Percentiles rank a stretch among this genome's conserved stretches.
Conservation (phyloP, 1,140 invertebrate species). For the Apis mellifera region Amel_HAv3.1 CM009934.2:2840501-2841000, state of each 20-base stretch:
- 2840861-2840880: slow-evolving; percentile 42
- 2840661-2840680: slow-evolving; percentile 8
- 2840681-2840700: slow-evolving; percentile 48
- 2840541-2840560: slow-evolving; percentile 47
- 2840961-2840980: slow-evolving; percentile 41
- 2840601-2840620: slow-evolving; percentile 26
- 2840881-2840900: slow-evolving; percentile 24
- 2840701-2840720: slow-evolving; percentile 68
- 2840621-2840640: slow-evolving; percentile 15
- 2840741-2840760: slow-evolving; percentile 49
- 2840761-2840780: slow-evolving; percentile 53
- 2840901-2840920: slow-evolving; percentile 25
- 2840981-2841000: slow-evolving; percentile 37
- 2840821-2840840: slow-evolving; percentile 69
- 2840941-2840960: slow-evolving; percentile 55
- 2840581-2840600: slow-evolving; percentile 30
- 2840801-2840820: slow-evolving; percentile 63
- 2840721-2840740: slow-evolving; percentile 55
- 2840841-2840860: slow-evolving; percentile 66
- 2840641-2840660: slow-evolving; percentile 37
- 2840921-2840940: slow-evolving; percentile 56
- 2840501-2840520: slow-evolving; percentile 19
- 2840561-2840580: slow-evolving; percentile 32
- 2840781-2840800: slow-evolving; percentile 69
- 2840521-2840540: background rate